Evolutionary conservation across 2,113 vertebrate species (phyloP).

Genomic region (Platichthys flesus): DNA sequence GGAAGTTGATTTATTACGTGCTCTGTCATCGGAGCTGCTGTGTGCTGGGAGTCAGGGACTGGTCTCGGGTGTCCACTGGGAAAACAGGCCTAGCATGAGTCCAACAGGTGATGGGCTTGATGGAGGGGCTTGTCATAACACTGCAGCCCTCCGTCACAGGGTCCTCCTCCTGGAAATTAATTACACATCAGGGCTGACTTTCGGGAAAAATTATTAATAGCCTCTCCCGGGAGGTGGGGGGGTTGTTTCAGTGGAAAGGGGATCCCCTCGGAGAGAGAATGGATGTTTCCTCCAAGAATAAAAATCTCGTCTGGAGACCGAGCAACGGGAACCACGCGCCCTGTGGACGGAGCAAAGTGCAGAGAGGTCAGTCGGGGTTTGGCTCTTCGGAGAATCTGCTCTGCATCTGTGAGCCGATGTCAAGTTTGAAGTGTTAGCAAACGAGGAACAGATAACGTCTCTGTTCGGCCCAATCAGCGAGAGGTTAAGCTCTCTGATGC

Average conservation of each 20-base stretch:
- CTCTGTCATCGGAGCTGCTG: conserved; percentile 37
- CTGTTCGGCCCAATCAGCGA: conserved; percentile 1
- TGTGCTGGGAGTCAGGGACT: conserved; percentile 26
- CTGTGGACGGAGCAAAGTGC: conserved; percentile 27
- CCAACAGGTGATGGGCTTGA: conserved; percentile 77
- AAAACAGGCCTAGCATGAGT: conserved; percentile 63
- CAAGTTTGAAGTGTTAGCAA: conserved; percentile 27
- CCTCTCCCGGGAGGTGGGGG: conserved; percentile 16
- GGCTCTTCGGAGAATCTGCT: conserved; percentile 24
- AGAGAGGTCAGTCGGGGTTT: conserved; percentile 46
- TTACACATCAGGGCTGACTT: conserved; percentile 70
- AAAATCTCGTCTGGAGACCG: conserved; percentile 14
- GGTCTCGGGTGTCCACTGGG: conserved; percentile 69
- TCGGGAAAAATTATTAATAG: conserved; percentile 76
- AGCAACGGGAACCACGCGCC: neutral
- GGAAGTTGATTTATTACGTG: conserved; percentile 44
- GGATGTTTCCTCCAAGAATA: conserved; percentile 34
- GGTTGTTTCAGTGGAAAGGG: conserved; percentile 45
- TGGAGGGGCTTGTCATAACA: conserved; percentile 70
- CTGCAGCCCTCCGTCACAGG: conserved; percentile 37
- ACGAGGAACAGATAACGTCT: conserved; percentile 49
- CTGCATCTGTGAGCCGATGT: conserved; percentile 42
- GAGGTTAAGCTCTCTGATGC: conserved; percentile 33
- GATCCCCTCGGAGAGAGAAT: conserved; percentile 39
- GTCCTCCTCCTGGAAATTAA: conserved; percentile 73